Conservation (phyloP, 2,113 vertebrate species). For the Hippocampus mohnikei region DNA sequence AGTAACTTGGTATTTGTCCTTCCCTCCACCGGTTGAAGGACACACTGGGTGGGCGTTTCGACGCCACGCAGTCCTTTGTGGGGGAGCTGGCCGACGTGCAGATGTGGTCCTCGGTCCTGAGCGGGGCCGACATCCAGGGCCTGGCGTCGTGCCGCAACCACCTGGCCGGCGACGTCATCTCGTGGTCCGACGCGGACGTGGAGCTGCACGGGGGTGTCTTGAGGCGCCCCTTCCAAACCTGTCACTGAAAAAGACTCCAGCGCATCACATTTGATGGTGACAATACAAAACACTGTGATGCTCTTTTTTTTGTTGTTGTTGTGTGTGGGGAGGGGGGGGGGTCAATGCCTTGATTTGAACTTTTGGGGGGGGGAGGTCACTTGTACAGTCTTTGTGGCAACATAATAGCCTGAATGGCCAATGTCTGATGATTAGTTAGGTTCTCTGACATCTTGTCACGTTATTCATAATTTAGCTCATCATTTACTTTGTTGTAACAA, state of each 20-base stretch:
- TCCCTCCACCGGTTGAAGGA: constrained; percentile 60
- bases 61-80: constrained; percentile 79
- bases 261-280: background rate
- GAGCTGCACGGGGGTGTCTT: constrained; percentile 78
- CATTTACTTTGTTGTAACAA: background rate
- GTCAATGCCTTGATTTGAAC: constrained; percentile 50
- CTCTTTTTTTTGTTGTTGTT: background rate
- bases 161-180: constrained; percentile 73
- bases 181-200: constrained; percentile 72
- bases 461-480: constrained; percentile 13
- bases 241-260: constrained; percentile 58
- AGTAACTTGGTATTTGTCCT: background rate
- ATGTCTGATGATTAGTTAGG: background rate
- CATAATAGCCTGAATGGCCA: constrained; percentile 31
- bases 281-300: background rate
- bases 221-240: constrained; percentile 74
- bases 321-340: no score
- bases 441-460: constrained; percentile 65
- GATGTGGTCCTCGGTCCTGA: constrained; percentile 78
- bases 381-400: constrained; percentile 6
- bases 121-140: constrained; percentile 69
- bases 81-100: constrained; percentile 80
- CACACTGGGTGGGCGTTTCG: constrained; percentile 77
- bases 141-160: constrained; percentile 73
- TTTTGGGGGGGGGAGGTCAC: constrained; percentile 23